phyloP scores from a whole-genome alignment of 2,888 invertebrate species.

The Eulithis testata region DNA sequence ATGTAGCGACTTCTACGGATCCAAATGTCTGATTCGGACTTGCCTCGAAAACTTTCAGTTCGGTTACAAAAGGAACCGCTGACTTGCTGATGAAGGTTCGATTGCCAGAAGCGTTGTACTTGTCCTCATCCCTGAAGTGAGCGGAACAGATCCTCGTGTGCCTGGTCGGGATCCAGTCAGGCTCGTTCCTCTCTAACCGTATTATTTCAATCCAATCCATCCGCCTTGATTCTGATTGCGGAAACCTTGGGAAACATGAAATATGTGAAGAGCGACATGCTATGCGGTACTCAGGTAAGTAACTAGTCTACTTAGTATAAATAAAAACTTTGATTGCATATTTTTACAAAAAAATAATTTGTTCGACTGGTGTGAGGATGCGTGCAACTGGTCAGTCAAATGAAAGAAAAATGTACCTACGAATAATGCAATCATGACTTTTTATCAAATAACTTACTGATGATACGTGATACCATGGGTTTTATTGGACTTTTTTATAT shows the following conservation, averaged over 20 bases:
- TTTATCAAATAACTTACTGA: constrained; percentile 31
- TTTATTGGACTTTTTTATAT: constrained; percentile 39
- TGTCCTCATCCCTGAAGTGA: constrained; percentile 39
- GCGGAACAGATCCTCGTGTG: constrained; percentile 40
- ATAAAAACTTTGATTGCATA: not conserved
- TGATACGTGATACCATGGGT: constrained; percentile 39
- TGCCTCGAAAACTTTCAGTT: constrained; percentile 20
- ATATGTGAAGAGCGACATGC: not conserved
- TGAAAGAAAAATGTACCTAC: not conserved
- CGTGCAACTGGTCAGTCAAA: not conserved
- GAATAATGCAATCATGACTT: not conserved
- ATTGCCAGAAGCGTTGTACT: constrained; percentile 32
- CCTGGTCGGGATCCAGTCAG: constrained; percentile 35
- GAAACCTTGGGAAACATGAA: constrained; percentile 33
- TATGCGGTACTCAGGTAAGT: not conserved
- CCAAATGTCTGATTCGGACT: not conserved
- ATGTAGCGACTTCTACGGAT: not conserved
- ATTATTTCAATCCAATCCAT: constrained; percentile 37
- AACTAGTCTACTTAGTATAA: not conserved
- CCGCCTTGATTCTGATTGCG: constrained; percentile 25
- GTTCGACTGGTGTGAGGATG: not conserved
- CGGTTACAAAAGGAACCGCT: constrained; percentile 33
- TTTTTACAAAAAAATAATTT: not conserved
- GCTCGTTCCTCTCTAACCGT: constrained; percentile 31
- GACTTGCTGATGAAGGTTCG: constrained; percentile 32